Evolutionary conservation across 2,113 vertebrate species (phyloP).

Genomic region (Anser brachyrhynchus): DNA sequence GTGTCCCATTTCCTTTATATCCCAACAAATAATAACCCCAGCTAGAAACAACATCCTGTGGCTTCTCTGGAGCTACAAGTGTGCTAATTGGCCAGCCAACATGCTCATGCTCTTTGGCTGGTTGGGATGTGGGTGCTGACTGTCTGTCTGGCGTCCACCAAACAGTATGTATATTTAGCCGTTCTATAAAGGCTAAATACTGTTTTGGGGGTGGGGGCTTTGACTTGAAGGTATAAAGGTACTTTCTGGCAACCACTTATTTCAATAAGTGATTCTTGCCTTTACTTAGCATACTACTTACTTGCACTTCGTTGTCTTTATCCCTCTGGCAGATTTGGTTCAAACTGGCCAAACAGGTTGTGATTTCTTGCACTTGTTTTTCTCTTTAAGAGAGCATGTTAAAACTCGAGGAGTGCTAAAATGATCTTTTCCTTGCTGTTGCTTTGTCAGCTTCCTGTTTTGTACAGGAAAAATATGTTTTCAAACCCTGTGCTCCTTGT

Average conservation of each 20-base stretch:
- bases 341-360: not conserved
- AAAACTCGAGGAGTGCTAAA: not conserved
- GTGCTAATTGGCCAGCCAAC: conserved; percentile 14
- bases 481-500: not conserved
- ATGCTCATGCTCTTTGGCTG: not conserved
- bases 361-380: not conserved
- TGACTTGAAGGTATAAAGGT: not conserved
- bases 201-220: not conserved
- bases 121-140: conserved; percentile 47
- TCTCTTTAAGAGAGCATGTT: not conserved
- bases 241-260: not conserved
- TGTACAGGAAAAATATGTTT: not conserved
- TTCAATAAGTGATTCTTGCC: conserved; percentile 1
- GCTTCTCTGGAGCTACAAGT: conserved; percentile 35
- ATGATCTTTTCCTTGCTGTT: not conserved
- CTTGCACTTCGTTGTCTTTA: not conserved
- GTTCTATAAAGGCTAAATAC: conserved; percentile 1
- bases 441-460: not conserved
- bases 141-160: conserved; percentile 34
- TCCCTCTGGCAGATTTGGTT: not conserved
- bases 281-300: not conserved
- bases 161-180: not conserved
- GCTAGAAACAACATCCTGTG: conserved; percentile 63
- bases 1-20: conserved; percentile 66
- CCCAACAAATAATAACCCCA: conserved; percentile 66